Evolutionary conservation across 2,888 invertebrate genomes (phyloP).

Genomic region (Acronicta leporina): DNA sequence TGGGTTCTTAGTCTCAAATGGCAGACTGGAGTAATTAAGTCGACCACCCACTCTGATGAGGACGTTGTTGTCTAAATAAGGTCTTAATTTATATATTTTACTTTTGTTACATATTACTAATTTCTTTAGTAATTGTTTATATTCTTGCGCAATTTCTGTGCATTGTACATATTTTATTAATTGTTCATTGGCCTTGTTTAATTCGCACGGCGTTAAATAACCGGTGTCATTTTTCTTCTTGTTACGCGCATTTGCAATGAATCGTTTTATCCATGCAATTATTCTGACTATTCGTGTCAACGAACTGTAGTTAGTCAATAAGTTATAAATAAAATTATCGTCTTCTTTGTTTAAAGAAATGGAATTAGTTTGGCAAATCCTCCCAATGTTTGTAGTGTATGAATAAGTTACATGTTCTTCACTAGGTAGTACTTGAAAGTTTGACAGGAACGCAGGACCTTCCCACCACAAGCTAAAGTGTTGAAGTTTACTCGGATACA

Average conservation of each 20-base stretch:
- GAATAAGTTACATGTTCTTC: background rate
- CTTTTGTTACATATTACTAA: constrained; percentile 3
- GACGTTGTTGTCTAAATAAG: constrained; percentile 4
- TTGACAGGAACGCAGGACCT: constrained; percentile 15
- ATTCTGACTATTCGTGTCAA: constrained; percentile 8
- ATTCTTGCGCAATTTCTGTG: constrained; percentile 1
- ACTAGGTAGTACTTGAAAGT: background rate
- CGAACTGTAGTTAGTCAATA: constrained; percentile 18
- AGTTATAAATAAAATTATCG: no score
- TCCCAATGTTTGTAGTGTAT: background rate
- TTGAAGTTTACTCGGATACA: constrained; percentile 17
- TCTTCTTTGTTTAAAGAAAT: no score
- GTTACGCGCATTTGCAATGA: constrained; percentile 13
- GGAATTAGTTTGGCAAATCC: no score
- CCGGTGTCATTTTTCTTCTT: constrained; percentile 7
- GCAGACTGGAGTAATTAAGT: constrained; percentile 2
- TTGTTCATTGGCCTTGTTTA: background rate
- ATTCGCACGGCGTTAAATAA: constrained; percentile 4
- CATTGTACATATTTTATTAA: constrained; percentile 8
- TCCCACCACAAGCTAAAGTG: constrained; percentile 45
- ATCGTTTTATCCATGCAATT: constrained; percentile 14
- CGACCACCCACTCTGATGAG: constrained; percentile 16
- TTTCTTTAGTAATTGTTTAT: constrained; percentile 2
- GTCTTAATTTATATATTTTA: constrained; percentile 7
- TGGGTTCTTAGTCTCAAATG: constrained; percentile 13